phyloP scores from a whole-genome alignment of 2,113 vertebrate species.

The Pomatostomus ruficeps region DNA sequence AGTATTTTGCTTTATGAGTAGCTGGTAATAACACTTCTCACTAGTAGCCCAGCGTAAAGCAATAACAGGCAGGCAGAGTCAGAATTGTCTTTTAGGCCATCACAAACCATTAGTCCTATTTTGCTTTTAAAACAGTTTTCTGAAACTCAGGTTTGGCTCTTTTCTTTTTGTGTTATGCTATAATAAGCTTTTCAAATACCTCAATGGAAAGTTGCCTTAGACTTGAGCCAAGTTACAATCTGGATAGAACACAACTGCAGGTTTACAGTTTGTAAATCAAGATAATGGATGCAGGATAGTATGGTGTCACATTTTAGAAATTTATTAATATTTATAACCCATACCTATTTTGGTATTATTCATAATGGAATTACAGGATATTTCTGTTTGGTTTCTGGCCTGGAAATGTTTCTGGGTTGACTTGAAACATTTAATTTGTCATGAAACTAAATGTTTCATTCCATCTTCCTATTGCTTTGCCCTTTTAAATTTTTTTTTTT shows the following conservation, averaged over 20 bases:
- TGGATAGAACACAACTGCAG: neutral
- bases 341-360: neutral
- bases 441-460: slow-evolving; percentile 14
- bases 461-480: slow-evolving; percentile 27
- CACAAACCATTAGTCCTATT: neutral
- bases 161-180: neutral
- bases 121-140: neutral
- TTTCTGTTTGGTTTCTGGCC: slow-evolving; percentile 40
- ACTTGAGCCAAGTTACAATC: neutral
- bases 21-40: neutral
- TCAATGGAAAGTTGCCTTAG: neutral
- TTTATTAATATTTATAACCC: neutral
- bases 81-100: neutral
- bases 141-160: neutral
- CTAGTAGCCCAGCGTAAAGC: neutral
- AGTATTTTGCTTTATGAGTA: neutral
- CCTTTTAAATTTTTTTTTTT: neutral
- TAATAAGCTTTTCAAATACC: neutral
- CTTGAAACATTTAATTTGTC: slow-evolving; percentile 23
- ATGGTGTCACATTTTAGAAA: neutral
- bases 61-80: neutral
- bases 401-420: slow-evolving; percentile 16
- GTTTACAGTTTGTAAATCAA: neutral
- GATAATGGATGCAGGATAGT: neutral
- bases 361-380: neutral